Conservation (phyloP, 2,888 invertebrate genomes). For the Cheilosia pagana region DNA sequence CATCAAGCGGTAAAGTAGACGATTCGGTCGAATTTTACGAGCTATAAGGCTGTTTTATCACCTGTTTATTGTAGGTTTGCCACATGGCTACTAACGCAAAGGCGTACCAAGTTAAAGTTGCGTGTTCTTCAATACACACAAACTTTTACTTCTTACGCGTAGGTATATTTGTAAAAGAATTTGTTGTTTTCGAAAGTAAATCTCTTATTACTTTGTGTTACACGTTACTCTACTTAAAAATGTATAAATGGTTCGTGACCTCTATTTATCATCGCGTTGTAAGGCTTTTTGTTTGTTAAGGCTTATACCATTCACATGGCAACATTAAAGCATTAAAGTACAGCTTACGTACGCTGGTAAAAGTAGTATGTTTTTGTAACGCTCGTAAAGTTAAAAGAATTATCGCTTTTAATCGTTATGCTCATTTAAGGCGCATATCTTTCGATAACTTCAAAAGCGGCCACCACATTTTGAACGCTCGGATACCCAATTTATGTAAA, state of each 20-base stretch:
- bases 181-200: background rate
- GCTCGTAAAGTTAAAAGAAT: no score
- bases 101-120: background rate
- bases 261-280: background rate
- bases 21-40: slow-evolving; percentile 17
- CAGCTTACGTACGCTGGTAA: background rate
- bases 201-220: background rate
- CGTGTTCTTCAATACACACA: background rate
- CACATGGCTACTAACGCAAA: background rate
- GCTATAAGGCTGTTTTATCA: slow-evolving; percentile 11
- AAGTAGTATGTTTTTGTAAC: no score
- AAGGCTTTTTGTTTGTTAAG: background rate
- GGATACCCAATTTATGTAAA: no score
- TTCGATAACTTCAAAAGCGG: no score
- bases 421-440: no score
- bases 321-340: background rate
- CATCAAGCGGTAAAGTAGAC: slow-evolving; percentile 8
- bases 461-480: no score
- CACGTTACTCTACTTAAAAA: background rate
- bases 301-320: background rate
- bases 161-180: background rate
- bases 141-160: background rate
- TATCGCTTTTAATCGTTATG: no score
- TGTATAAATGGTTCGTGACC: background rate
- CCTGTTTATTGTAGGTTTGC: slow-evolving; percentile 10